phyloP scores from a whole-genome alignment of 2,797 vertebrate genomes.

The Pseudomugil gertrudae region DNA sequence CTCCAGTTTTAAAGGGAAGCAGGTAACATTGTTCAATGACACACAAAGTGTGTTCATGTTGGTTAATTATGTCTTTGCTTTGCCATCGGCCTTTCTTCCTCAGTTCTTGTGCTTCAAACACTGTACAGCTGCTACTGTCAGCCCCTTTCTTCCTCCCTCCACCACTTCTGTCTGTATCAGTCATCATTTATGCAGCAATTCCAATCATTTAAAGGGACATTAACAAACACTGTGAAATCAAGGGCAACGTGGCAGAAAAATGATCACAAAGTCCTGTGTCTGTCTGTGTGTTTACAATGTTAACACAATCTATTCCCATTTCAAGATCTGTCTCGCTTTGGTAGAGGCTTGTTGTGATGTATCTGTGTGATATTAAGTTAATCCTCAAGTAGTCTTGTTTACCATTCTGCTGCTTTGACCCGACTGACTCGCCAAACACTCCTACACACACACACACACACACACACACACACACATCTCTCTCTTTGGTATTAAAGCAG shows the following conservation, averaged over 20 bases:
- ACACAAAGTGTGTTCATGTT: constrained; percentile 58
- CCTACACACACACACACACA: constrained; percentile 45
- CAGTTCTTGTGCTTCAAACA: constrained; percentile 47
- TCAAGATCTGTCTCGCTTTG: constrained; percentile 25
- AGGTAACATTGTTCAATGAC: constrained; percentile 58
- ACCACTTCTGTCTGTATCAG: no score
- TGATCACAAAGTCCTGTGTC: not conserved
- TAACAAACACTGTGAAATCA: constrained; percentile 21
- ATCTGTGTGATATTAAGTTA: constrained; percentile 33
- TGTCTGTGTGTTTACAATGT: constrained; percentile 21
- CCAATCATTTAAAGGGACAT: constrained; percentile 24
- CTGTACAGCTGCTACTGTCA: constrained; percentile 42
- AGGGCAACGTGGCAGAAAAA: not conserved
- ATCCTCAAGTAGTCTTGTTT: constrained; percentile 58
- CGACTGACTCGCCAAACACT: constrained; percentile 57
- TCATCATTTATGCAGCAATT: not conserved
- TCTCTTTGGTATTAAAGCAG: constrained; percentile 38
- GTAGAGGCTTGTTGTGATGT: constrained; percentile 5
- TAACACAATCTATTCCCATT: constrained; percentile 46
- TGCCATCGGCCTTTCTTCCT: constrained; percentile 46
- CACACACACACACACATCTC: constrained; percentile 12
- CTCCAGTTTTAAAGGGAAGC: constrained; percentile 48
- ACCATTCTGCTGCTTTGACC: constrained; percentile 55
- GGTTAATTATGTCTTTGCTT: constrained; percentile 58
- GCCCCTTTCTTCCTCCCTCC: not conserved